Evolutionary conservation across 92 coral and sea anemone species (phyloP), one percentile per base, ranked within the genome.

Genomic region (Paramuricea clavata): DNA sequence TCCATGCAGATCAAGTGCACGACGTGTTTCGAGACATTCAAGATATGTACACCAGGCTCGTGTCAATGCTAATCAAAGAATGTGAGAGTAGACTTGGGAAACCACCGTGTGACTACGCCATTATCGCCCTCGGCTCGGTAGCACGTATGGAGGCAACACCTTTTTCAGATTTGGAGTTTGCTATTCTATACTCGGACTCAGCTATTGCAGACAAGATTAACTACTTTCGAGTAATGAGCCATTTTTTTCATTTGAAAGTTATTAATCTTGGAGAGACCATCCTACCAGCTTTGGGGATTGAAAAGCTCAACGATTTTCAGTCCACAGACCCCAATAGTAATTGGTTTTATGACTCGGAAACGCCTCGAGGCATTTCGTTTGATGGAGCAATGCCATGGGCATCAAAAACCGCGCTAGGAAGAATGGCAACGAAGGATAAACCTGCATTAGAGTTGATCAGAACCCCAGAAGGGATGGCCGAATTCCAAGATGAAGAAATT

Each of bases 351-450:
- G 65, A 57, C 65, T 57, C 65, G 31, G 65, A 57, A 22, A 57
- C 65, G 26, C 65, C 65, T 57, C 65, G 65, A 6, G 65, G 65
- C 2, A 57, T 57, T 57, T 57, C 65, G 12, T 57, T 57, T 57
- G 65, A 57, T 22, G 65, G 65, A 57, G 27, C 65, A n/a, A 57
- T 57, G 65, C 65, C 65, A 57, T 57, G 65, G 65, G 65, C 65
- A 2, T 57, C 65, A 2, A 57, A 57, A 57, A 57, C 65, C 17
- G 26, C 65, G 8, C 30, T 57, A 4, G 65, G 65, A 19, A 57
- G 65, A 25, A 57, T 57, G 65, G 65, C 65, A 57, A 57, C 65
- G 7, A 57, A 57, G 11, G 17, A 57, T 57, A 57, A 57, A 57
- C 65, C 65, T 25, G 65, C 65, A 57, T 8, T 57, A 57, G 65